Conservation (phyloP, 2,888 invertebrate species). For the Phlogophora meticulosa region DNA sequence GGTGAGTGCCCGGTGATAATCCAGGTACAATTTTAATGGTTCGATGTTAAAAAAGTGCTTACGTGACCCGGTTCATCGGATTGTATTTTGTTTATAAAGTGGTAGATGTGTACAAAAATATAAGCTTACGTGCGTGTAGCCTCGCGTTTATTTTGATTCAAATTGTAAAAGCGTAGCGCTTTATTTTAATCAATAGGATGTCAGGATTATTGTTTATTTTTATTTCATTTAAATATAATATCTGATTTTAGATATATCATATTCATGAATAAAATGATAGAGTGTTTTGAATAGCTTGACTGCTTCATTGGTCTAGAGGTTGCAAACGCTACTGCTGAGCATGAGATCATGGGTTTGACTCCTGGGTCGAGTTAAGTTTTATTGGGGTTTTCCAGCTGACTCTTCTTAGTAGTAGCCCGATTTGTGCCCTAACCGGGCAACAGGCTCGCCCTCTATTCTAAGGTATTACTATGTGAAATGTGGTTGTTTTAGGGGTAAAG, state of each 20-base stretch:
- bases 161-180: neutral
- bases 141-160: neutral
- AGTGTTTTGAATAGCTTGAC: too few relatives aligned
- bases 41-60: slow-evolving; percentile 47
- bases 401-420: too few relatives aligned
- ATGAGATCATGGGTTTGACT: too few relatives aligned
- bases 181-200: neutral
- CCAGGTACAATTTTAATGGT: slow-evolving; percentile 54
- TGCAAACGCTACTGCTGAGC: too few relatives aligned
- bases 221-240: neutral
- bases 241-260: neutral
- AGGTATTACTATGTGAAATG: too few relatives aligned
- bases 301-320: too few relatives aligned
- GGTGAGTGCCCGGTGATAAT: slow-evolving; percentile 54
- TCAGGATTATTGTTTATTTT: neutral
- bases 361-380: too few relatives aligned
- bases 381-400: too few relatives aligned
- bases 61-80: slow-evolving; percentile 40
- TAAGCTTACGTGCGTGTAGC: neutral
- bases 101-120: slow-evolving; percentile 1
- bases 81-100: slow-evolving; percentile 22
- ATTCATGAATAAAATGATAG: neutral
- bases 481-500: too few relatives aligned
- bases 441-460: too few relatives aligned
- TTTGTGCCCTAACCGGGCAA: too few relatives aligned